Percentiles rank a stretch among this genome's conserved stretches.
phyloP scores from a whole-genome alignment of 2,113 vertebrate genomes.

The Python bivittatus region DNA sequence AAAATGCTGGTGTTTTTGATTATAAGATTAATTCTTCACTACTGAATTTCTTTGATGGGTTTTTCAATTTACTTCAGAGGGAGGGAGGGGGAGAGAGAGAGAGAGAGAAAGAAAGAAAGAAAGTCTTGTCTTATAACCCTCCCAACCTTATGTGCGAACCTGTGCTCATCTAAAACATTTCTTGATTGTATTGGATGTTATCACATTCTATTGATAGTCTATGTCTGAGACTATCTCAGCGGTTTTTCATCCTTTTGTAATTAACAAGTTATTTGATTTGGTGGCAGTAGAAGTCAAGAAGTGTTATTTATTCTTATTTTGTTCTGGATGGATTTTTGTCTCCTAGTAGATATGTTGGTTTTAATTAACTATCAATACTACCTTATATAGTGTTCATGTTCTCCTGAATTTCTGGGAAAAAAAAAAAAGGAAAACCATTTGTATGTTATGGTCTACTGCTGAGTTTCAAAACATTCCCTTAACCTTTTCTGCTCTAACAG shows the following conservation, averaged over 20 bases:
- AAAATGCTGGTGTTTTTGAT: slow-evolving; percentile 3
- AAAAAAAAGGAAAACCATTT: neutral
- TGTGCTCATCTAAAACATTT: slow-evolving; percentile 64
- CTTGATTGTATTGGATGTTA: slow-evolving; percentile 67
- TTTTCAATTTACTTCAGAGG: neutral
- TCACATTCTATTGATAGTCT: slow-evolving; percentile 57
- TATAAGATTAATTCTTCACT: slow-evolving; percentile 54
- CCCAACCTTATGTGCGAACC: slow-evolving; percentile 58
- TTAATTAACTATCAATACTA: slow-evolving; percentile 60
- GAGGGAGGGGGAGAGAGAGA: too few relatives aligned
- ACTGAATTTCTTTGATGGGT: slow-evolving; percentile 38
- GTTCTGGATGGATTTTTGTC: slow-evolving; percentile 41
- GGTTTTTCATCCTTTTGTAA: slow-evolving; percentile 65
- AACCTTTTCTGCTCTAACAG: neutral
- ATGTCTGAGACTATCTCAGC: slow-evolving; percentile 52
- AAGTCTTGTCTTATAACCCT: slow-evolving; percentile 64
- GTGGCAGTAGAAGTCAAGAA: slow-evolving; percentile 51
- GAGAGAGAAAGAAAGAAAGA: neutral
- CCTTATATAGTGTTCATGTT: slow-evolving; percentile 28
- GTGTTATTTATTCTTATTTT: slow-evolving; percentile 45
- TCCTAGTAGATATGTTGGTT: slow-evolving; percentile 48
- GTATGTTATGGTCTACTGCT: neutral
- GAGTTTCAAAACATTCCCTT: neutral
- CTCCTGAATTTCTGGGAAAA: neutral
- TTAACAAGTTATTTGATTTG: slow-evolving; percentile 68